Evolutionary conservation across 2,888 invertebrate species (phyloP), one percentile per base, ranked within the genome.

Genomic region (Urechis unicinctus): DNA sequence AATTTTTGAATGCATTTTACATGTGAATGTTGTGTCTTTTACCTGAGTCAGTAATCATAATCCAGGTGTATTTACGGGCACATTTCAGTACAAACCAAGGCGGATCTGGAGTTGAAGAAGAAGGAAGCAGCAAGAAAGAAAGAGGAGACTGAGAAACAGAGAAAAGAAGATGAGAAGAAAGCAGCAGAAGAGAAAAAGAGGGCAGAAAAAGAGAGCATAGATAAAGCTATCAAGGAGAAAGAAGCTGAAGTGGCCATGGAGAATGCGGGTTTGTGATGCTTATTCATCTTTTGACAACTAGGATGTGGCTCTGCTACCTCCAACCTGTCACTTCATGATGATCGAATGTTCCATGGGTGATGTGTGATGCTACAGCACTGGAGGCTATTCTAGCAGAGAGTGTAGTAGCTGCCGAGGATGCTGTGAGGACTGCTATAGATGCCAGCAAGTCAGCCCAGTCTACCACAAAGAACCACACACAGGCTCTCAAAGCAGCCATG

Each of bases 401-500:
- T 28, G 17, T 53, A 4, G 51, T 26, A 36, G 64, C 66, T 43
- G 63, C 60, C 2, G 63, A 63, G n/a, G 61, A 63, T n/a, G 61
- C 64, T 1, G 72, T 59, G 17, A 53, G 60, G 29, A 56, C 60
- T 21, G 71, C 71, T 1, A 30, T 66, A 2, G 63, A 65, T 22
- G 57, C 63, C 3, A 66, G 69, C 53, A 55, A 64, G 4, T 55
- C 61, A 1, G 64, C 71, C 1, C 61, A 68, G 4, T 56, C 64
- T 5, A 59, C 66, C 9, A 69, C 67, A 17, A 61, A 65, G n/a
- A 56, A 67, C 2, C 80, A 80, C 62, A 72, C 74, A 6, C 57
- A 68, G 28, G 59, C 69, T 29, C 63, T 80, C 44, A 77, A 74
- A 59, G 66, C 71, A 53, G 79, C 80, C 25, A 78, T 80, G 71